Evolutionary conservation across 2,113 vertebrate species (phyloP).

Genomic region (Dolichallabes microphthalmus): DNA sequence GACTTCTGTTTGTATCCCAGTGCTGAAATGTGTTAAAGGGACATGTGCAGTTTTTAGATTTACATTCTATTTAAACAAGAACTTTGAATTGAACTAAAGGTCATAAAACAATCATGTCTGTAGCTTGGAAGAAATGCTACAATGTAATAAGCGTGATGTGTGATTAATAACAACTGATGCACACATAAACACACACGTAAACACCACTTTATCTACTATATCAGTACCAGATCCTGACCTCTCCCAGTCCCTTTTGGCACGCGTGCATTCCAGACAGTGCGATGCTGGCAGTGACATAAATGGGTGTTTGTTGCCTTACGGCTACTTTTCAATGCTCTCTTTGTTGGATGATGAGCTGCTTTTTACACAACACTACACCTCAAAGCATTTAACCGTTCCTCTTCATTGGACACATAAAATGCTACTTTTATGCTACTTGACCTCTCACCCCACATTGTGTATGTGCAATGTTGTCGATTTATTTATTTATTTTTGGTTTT

Average conservation of each 20-base stretch:
- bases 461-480: not conserved
- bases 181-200: not conserved
- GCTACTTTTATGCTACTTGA: not conserved
- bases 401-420: not conserved
- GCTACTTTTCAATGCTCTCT: not conserved
- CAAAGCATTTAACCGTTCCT: not conserved
- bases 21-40: not conserved
- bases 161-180: not conserved
- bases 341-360: not conserved
- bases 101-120: not conserved
- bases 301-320: not conserved
- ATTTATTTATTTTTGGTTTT: not conserved
- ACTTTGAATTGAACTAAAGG: not conserved
- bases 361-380: not conserved
- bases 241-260: not conserved
- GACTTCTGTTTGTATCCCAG: not conserved
- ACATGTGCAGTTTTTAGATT: not conserved
- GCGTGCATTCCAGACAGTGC: not conserved
- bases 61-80: not conserved
- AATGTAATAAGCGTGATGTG: not conserved
- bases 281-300: not conserved
- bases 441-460: no score
- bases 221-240: not conserved
- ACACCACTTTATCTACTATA: not conserved
- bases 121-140: not conserved